These are phyloP conservation scores for Diloba caeruleocephala DNA, from an alignment of 2,888 invertebrate genomes.

Conservation along the genomic window DNA sequence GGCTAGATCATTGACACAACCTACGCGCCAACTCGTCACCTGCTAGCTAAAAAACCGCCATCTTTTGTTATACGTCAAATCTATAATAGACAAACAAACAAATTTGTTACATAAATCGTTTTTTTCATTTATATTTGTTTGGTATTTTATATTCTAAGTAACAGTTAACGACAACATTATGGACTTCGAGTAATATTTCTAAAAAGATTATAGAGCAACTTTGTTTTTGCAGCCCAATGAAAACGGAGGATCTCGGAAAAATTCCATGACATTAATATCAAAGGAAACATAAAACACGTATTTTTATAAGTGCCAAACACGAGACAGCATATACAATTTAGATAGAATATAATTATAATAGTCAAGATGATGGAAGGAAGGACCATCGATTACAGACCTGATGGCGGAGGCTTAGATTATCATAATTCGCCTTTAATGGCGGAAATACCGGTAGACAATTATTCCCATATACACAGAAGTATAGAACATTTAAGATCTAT, in stretches of 20 bases:
- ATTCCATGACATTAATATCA: conserved; percentile 83
- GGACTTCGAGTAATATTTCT: conserved; percentile 38
- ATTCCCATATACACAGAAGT: conserved; percentile 91
- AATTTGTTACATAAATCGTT: conserved; percentile 12
- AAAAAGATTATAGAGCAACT: conserved; percentile 28
- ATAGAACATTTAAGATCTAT: conserved; percentile 91
- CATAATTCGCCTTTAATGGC: conserved; percentile 92
- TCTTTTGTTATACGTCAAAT: conserved; percentile 76
- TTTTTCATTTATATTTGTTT: background rate
- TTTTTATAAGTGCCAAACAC: conserved; percentile 86
- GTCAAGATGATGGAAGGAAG: conserved; percentile 88
- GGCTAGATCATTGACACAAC: conserved; percentile 88
- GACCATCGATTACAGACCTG: conserved; percentile 87
- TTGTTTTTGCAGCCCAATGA: conserved; percentile 77
- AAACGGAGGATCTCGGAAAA: conserved; percentile 84
- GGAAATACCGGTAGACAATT: conserved; percentile 91
- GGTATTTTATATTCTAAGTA: too few species aligned
- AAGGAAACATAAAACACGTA: conserved; percentile 74
- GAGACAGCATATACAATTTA: conserved; percentile 77
- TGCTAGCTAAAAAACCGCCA: conserved; percentile 76
- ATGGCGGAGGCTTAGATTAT: conserved; percentile 91
- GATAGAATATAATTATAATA: conserved; percentile 76
- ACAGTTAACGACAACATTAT: conserved; percentile 64
- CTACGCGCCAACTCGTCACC: conserved; percentile 86
- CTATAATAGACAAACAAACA: conserved; percentile 72